Base-by-base conservation (phyloP, 2,113 vertebrate species). In the Brachyhypopomus occidentalis region DNA sequence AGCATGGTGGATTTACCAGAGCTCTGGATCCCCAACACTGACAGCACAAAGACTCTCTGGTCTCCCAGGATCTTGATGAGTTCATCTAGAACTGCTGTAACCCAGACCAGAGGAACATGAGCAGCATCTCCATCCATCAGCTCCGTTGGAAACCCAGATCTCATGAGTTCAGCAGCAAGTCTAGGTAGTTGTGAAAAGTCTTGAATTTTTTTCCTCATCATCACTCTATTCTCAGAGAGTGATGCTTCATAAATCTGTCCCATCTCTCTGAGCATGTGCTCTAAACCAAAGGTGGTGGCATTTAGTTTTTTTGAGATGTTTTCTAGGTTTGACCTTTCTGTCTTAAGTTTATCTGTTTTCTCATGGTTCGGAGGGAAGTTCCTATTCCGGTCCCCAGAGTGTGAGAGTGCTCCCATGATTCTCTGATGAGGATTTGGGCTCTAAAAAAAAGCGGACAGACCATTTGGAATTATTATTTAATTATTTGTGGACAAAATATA, bases 51-150 rank as follows among this genome's bases (percentile, higher is more conserved):
- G 0, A 95, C 78, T 41, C 45, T 82, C 80, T 90, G 88, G 84
- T 95, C 85, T 22, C 90, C 92, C 2, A 95, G 83, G 82, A 84
- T 93, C 72, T 89, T 83, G 9, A 90, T 86, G 14, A 96, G 48
- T 59, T 90, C 87, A 63, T 94, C 89, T 81, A 95, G 88, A 83
- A 95, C 75, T 34, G 91, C 90, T n/a, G 79, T 77, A 7, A 95
- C 86, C 94, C 94, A 95, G 2, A 0, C 89, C 1, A 96, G 22
- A 12, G 95, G 91, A 9, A 95, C 82, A 3, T 95, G 92, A 8
- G 90, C 92, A 62, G 92, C 90, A 73, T 96, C 94, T 0, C 94
- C 95, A 55, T 95, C 94, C 92, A 96, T 94, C 78, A 95, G 88
- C 83, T 96, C 95, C 25, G 94, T 20, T 0, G 95, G 91, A 14